phyloP scores from a whole-genome alignment of 2,888 invertebrate genomes.

The Ctenicera cuprea region DNA sequence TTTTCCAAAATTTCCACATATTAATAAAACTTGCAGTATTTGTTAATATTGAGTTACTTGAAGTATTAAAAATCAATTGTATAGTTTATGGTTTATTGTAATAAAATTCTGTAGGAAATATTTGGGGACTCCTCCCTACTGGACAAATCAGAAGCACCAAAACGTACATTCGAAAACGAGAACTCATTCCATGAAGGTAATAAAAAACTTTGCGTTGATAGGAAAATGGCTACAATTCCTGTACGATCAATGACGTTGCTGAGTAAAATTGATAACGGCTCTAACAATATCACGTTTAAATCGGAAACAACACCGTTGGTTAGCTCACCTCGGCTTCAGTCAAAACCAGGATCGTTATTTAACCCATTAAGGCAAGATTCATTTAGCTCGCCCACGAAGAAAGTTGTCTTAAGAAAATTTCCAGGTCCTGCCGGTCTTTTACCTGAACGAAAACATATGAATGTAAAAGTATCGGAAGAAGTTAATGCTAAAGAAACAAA shows the following conservation, averaged over 20 bases:
- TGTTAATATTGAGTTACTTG: too few species aligned
- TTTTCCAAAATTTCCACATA: too few species aligned
- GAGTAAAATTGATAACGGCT: too few species aligned
- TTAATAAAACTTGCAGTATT: too few species aligned
- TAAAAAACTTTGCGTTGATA: neutral
- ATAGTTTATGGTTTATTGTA: too few species aligned
- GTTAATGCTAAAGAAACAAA: neutral
- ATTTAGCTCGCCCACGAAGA: constrained; percentile 10
- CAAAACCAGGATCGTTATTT: too few species aligned
- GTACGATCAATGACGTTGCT: too few species aligned
- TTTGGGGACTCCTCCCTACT: neutral
- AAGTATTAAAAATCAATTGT: too few species aligned
- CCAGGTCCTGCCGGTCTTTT: constrained; percentile 64
- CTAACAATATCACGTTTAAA: too few species aligned
- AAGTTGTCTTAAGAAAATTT: constrained; percentile 60
- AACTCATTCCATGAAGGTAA: neutral
- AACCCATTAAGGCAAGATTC: neutral
- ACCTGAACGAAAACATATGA: constrained; percentile 52
- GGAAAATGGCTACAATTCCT: constrained; percentile 41
- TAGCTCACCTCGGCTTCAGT: too few species aligned
- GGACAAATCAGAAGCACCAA: neutral
- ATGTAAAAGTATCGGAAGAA: too few species aligned
- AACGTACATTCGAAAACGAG: neutral
- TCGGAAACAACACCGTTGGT: too few species aligned
- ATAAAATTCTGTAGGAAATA: neutral